Evolutionary conservation across 2,888 invertebrate genomes (phyloP), one percentile per base, ranked within the genome.

Genomic region (Rugalucina vietnamica): DNA sequence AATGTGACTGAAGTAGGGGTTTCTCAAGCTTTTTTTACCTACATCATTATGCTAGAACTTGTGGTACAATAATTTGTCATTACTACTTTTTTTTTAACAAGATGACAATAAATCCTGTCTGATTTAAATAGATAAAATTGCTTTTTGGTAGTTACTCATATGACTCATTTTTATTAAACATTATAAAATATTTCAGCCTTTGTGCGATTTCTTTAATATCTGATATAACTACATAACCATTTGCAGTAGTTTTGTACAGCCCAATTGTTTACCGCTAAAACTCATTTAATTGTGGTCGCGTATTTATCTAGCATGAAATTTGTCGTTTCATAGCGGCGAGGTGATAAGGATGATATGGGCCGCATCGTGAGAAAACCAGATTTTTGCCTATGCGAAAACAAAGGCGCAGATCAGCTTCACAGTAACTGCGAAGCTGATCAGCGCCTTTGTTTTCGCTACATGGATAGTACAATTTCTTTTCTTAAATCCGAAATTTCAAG

Each of bases 101-200:
- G 8, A 8, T 12, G 10, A 43, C 43, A 43, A 43, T 43, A 43
- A 43, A 43, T 43, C 43, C 43, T 43, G 18, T 12, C 10, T 43
- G 43, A 43, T 43, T 43, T 18, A 43, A 43, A 43, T 12, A 43
- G 43, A 43, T 43, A 43, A 43, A 12, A 43, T 18, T 43, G 18
- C 18, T 43, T 43, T 43, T 43, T 18, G 8, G 43, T 12, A 12
- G 43, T 43, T 43, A 43, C 43, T 18, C n/a, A n/a, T 12, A 18
- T 65, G 65, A 65, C 65, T 65, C 65, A 65, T 65, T 5, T n/a
- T 21, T 32, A 65, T 65, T 65, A 65, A 65, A 65, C 65, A 65
- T 65, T n/a, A 65, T 65, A 34, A 65, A 65, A 65, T 65, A 65
- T 65, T 65, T 65, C 21, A 54, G 34, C 24, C 65, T 65, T 65